These are phyloP conservation scores for Neotoxoptera formosana DNA, from an alignment of 1,140 invertebrate genomes.

Conservation along the genomic window DNA sequence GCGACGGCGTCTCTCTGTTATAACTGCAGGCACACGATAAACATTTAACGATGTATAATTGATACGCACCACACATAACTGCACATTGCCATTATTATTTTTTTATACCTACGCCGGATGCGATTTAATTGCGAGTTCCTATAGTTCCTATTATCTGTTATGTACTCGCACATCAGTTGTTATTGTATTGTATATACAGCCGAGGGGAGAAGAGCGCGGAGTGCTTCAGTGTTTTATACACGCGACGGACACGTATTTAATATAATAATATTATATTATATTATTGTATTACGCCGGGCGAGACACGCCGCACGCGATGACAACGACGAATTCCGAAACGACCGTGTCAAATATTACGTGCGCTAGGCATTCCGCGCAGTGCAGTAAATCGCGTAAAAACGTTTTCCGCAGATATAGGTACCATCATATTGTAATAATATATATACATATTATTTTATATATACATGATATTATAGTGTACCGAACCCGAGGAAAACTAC, in stretches of 20 bases:
- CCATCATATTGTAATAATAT: too few species aligned
- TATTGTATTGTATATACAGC: neutral
- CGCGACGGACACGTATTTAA: too few species aligned
- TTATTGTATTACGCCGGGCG: neutral
- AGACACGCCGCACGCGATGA: neutral
- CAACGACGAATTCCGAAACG: neutral
- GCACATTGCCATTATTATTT: neutral
- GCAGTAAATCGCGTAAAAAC: neutral
- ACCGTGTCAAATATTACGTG: neutral
- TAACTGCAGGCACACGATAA: neutral
- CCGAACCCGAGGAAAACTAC: neutral
- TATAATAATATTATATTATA: neutral
- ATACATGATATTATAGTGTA: neutral
- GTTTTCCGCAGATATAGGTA: neutral
- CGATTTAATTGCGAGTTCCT: neutral
- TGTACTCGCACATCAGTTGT: neutral
- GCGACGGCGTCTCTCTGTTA: neutral
- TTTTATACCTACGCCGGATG: neutral
- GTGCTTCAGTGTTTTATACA: neutral
- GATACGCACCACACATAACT: neutral
- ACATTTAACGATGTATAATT: neutral
- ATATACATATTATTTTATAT: too few species aligned
- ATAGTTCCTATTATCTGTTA: neutral
- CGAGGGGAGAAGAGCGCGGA: neutral
- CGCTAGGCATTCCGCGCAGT: neutral